Evolutionary conservation across 2,797 vertebrate genomes (phyloP).

Genomic region (Enteromius mattozi): DNA sequence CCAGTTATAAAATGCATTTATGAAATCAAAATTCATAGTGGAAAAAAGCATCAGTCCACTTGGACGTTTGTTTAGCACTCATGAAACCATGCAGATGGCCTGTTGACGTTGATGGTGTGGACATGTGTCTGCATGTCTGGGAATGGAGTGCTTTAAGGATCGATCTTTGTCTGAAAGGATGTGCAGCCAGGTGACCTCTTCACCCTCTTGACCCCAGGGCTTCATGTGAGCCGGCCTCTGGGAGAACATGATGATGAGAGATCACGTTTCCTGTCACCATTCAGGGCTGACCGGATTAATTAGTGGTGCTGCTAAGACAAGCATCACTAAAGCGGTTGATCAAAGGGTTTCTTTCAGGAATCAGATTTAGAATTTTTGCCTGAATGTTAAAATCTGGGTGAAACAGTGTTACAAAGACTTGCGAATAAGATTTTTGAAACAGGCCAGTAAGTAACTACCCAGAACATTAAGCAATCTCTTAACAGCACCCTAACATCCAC

Average conservation of each 20-base stretch:
- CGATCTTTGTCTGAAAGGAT: slow-evolving; percentile 58
- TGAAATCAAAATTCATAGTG: background rate
- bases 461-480: background rate
- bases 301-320: slow-evolving; percentile 21
- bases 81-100: background rate
- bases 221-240: slow-evolving; percentile 30
- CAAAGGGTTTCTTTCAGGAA: background rate
- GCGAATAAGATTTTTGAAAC: background rate
- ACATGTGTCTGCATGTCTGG: slow-evolving; percentile 44
- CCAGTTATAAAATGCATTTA: background rate
- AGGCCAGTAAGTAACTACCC: background rate
- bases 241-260: slow-evolving; percentile 26
- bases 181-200: slow-evolving; percentile 67
- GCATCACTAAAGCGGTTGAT: background rate
- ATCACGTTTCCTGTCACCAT: slow-evolving; percentile 48
- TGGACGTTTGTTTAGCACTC: background rate
- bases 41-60: background rate
- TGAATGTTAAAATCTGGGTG: background rate
- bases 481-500: background rate
- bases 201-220: slow-evolving; percentile 72
- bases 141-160: slow-evolving; percentile 49
- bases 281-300: slow-evolving; percentile 16
- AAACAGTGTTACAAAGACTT: background rate
- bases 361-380: background rate
- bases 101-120: slow-evolving; percentile 12